Percentiles rank a stretch among this genome's conserved stretches.
Evolutionary conservation across 35 echinoderm and acorn worm species (phyloP).

Genomic region (Stichopus chloronotus): DNA sequence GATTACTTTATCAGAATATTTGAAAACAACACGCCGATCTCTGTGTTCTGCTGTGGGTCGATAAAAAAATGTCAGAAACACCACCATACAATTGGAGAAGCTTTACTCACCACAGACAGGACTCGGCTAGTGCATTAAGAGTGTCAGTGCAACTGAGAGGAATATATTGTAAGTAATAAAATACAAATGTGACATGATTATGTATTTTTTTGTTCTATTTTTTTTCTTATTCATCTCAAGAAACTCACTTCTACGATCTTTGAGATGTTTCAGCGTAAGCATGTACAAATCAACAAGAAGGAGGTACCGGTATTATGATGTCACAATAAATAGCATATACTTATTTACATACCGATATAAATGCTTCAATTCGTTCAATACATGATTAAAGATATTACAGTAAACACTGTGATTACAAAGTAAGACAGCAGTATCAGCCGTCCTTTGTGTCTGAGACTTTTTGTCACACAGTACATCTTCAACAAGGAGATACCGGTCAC

Average conservation of each 20-base stretch:
- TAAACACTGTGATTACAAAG: not conserved
- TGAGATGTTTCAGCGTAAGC: constrained; percentile 1
- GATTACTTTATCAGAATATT: too few relatives aligned
- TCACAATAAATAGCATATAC: not conserved
- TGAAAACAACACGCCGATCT: too few relatives aligned
- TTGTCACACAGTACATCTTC: not conserved
- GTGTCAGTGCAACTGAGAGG: too few relatives aligned
- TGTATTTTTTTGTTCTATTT: not conserved
- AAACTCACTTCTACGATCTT: not conserved
- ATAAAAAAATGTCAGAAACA: too few relatives aligned
- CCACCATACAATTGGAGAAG: too few relatives aligned
- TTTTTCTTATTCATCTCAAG: not conserved
- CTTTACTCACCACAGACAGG: too few relatives aligned
- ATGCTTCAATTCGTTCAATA: not conserved
- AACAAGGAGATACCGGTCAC: constrained; percentile 3
- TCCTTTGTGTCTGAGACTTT: not conserved
- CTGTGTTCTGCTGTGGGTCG: too few relatives aligned
- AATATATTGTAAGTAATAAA: too few relatives aligned
- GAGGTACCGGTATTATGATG: not conserved
- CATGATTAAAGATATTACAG: not conserved
- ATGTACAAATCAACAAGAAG: not conserved
- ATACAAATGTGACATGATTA: too few relatives aligned
- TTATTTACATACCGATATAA: not conserved
- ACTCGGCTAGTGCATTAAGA: too few relatives aligned
- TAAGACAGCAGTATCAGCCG: not conserved